Evolutionary conservation across 2,113 vertebrate genomes (phyloP).

Genomic region (Saiga tatarica): DNA sequence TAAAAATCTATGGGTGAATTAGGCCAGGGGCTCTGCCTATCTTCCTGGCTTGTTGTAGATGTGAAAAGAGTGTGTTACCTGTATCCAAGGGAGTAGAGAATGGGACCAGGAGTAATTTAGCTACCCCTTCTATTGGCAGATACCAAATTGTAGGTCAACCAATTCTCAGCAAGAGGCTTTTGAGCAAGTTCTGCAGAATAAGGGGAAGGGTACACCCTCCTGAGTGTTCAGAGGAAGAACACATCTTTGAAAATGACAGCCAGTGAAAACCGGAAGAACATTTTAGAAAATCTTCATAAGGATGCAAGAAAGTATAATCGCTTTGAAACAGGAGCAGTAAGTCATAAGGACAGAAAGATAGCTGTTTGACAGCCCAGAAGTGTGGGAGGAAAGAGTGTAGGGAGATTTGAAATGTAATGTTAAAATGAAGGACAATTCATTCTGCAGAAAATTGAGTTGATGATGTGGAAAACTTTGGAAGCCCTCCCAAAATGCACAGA

Average conservation of each 20-base stretch:
- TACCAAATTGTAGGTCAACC: background rate
- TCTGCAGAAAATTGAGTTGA: background rate
- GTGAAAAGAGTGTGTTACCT: background rate
- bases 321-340: background rate
- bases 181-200: background rate
- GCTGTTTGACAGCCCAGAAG: background rate
- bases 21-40: background rate
- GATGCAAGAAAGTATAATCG: background rate
- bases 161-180: background rate
- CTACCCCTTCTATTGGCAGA: background rate
- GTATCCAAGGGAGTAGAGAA: background rate
- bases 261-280: background rate
- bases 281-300: conserved; percentile 18
- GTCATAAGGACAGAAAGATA: background rate
- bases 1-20: background rate
- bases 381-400: background rate
- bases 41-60: background rate
- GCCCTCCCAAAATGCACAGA: background rate
- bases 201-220: background rate
- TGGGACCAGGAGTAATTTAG: background rate
- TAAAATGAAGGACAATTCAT: background rate
- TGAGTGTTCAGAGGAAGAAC: conserved; percentile 32
- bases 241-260: conserved; percentile 19
- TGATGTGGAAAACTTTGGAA: background rate
- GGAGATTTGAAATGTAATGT: conserved; percentile 31